Conservation (phyloP, 2,888 invertebrate species). For the Drosophila mimica region DNA sequence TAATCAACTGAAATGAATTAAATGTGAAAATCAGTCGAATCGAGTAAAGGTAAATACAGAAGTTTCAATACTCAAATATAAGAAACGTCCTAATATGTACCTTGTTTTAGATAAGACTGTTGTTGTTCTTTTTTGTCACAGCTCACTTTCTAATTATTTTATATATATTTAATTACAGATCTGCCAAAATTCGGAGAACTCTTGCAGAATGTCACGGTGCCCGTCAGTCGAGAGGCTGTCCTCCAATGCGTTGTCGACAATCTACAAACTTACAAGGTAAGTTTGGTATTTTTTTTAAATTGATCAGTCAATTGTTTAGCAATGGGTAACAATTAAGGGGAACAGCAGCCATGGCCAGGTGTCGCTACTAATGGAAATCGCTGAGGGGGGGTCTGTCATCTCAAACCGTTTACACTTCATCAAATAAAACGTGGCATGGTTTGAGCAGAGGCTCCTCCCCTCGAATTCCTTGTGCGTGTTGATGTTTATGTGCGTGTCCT, state of each 20-base stretch:
- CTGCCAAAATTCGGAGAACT: slow-evolving; percentile 89
- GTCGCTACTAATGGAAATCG: slow-evolving; percentile 35
- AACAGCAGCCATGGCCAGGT: slow-evolving; percentile 28
- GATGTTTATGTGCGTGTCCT: slow-evolving; percentile 40
- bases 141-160: neutral
- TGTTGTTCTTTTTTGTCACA: neutral
- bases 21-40: slow-evolving; percentile 35
- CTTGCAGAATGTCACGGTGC: slow-evolving; percentile 89
- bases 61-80: slow-evolving; percentile 43
- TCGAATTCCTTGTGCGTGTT: slow-evolving; percentile 24
- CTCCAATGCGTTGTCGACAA: slow-evolving; percentile 90
- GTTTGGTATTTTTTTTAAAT: slow-evolving; percentile 1
- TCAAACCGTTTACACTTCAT: slow-evolving; percentile 76
- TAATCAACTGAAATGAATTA: neutral
- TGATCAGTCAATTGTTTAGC: slow-evolving; percentile 20
- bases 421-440: slow-evolving; percentile 63
- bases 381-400: slow-evolving; percentile 45
- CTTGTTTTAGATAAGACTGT: slow-evolving; percentile 61
- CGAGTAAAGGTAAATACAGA: slow-evolving; percentile 68
- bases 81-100: slow-evolving; percentile 65
- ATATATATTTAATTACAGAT: slow-evolving; percentile 85
- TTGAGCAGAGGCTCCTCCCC: slow-evolving; percentile 21
- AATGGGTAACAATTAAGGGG: slow-evolving; percentile 38
- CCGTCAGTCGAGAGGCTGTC: slow-evolving; percentile 89
- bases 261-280: slow-evolving; percentile 89